Conservation (phyloP, 2,888 invertebrate genomes). For the Scotopteryx bipunctaria region DNA sequence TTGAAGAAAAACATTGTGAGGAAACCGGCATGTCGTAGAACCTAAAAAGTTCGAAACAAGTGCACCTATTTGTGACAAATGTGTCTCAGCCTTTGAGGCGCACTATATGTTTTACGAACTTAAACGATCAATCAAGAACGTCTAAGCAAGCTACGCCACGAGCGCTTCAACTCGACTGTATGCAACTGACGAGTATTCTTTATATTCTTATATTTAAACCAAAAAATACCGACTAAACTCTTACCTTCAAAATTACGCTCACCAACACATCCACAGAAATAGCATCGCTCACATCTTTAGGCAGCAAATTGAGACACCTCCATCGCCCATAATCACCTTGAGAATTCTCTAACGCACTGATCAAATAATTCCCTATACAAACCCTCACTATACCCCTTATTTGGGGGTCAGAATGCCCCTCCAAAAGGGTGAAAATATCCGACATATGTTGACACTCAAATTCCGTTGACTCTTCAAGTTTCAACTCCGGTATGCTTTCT, state of each 20-base stretch:
- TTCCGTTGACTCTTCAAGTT: slow-evolving; percentile 50
- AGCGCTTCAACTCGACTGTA: too few relatives aligned
- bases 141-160: too few relatives aligned
- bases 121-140: too few relatives aligned
- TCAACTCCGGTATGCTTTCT: slow-evolving; percentile 53
- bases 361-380: slow-evolving; percentile 87
- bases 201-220: too few relatives aligned
- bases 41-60: too few relatives aligned
- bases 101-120: too few relatives aligned
- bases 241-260: slow-evolving; percentile 82
- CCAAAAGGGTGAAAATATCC: slow-evolving; percentile 86
- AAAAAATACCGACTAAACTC: slow-evolving; percentile 28
- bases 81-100: too few relatives aligned
- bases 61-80: too few relatives aligned
- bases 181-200: too few relatives aligned
- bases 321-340: slow-evolving; percentile 82
- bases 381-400: slow-evolving; percentile 88
- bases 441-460: slow-evolving; percentile 85
- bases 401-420: slow-evolving; percentile 91
- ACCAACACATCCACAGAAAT: slow-evolving; percentile 77
- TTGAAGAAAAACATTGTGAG: too few relatives aligned
- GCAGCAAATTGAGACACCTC: slow-evolving; percentile 62
- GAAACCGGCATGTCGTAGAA: too few relatives aligned
- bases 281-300: slow-evolving; percentile 64
- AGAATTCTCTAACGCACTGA: slow-evolving; percentile 81